Evolutionary conservation across 2,888 invertebrate genomes (phyloP).

Genomic region (Scaptomyza cyrtandrae): DNA sequence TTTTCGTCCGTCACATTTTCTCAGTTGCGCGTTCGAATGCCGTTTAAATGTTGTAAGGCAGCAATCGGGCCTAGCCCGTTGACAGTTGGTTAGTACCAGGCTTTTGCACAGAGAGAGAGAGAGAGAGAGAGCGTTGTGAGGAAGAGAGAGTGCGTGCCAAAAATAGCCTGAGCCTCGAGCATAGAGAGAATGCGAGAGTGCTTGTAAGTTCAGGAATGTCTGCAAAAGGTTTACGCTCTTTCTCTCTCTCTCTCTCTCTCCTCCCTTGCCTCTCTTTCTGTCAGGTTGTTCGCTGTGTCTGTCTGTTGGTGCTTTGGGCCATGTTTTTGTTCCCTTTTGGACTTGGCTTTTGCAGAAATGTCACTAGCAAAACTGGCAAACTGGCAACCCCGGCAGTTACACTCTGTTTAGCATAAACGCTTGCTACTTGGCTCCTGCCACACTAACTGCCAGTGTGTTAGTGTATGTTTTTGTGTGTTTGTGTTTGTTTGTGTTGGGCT

Average conservation of each 20-base stretch:
- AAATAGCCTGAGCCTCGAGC: conserved; percentile 60
- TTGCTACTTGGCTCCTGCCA: conserved; percentile 78
- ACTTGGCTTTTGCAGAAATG: conserved; percentile 76
- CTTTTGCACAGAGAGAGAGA: conserved; percentile 37
- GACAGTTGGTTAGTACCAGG: conserved; percentile 60
- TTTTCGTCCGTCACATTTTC: conserved; percentile 67
- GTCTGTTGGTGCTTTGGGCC: conserved; percentile 48
- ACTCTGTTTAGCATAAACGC: conserved; percentile 81
- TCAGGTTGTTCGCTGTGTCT: conserved; percentile 11
- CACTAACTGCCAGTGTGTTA: conserved; percentile 20
- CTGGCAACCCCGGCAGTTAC: conserved; percentile 80
- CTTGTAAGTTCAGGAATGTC: conserved; percentile 60
- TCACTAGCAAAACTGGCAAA: conserved; percentile 74
- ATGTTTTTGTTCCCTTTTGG: conserved; percentile 57
- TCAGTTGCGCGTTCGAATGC: conserved; percentile 74
- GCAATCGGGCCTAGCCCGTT: conserved; percentile 50
- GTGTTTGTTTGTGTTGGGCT: conserved; percentile 34
- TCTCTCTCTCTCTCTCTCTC: neutral
- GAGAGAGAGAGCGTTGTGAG: conserved; percentile 1
- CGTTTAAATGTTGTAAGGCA: conserved; percentile 64
- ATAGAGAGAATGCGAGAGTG: conserved; percentile 14
- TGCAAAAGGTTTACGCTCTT: conserved; percentile 48
- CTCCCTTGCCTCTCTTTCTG: conserved; percentile 7
- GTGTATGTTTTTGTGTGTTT: conserved; percentile 33
- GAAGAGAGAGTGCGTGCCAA: conserved; percentile 48